Evolutionary conservation across 2,888 invertebrate genomes (phyloP).

Genomic region (Rambutsinella grinnellia): DNA sequence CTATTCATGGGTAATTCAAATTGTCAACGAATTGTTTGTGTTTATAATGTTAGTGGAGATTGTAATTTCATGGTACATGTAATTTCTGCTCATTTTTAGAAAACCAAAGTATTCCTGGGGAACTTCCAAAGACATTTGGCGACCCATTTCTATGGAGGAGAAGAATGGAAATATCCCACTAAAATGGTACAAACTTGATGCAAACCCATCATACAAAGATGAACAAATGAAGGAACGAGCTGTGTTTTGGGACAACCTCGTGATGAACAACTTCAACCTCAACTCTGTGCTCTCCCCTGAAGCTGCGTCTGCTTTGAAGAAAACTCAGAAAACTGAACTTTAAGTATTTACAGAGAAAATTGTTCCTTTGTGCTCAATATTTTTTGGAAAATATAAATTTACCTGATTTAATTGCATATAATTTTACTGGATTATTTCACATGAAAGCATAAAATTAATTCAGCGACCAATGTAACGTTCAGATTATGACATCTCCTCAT

Average conservation of each 20-base stretch:
- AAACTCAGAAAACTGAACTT: too few species aligned
- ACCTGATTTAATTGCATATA: too few species aligned
- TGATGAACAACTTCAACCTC: neutral
- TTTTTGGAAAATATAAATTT: too few species aligned
- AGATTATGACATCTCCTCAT: too few species aligned
- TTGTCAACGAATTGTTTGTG: neutral
- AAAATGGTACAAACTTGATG: neutral
- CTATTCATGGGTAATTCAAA: conserved; percentile 22
- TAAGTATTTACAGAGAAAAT: too few species aligned
- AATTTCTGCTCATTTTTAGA: neutral
- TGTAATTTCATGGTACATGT: neutral
- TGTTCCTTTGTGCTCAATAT: too few species aligned
- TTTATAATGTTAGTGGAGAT: neutral
- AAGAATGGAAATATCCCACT: neutral
- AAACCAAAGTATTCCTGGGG: neutral
- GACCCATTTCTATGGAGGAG: neutral
- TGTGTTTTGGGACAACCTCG: neutral
- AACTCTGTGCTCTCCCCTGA: neutral
- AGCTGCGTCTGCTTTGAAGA: neutral
- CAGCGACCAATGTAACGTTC: too few species aligned
- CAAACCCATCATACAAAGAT: neutral
- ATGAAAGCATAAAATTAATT: too few species aligned
- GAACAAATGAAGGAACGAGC: neutral
- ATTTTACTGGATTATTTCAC: too few species aligned
- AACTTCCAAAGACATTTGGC: neutral